phyloP scores from a whole-genome alignment of 2,888 invertebrate genomes.

The Mantis religiosa region DNA sequence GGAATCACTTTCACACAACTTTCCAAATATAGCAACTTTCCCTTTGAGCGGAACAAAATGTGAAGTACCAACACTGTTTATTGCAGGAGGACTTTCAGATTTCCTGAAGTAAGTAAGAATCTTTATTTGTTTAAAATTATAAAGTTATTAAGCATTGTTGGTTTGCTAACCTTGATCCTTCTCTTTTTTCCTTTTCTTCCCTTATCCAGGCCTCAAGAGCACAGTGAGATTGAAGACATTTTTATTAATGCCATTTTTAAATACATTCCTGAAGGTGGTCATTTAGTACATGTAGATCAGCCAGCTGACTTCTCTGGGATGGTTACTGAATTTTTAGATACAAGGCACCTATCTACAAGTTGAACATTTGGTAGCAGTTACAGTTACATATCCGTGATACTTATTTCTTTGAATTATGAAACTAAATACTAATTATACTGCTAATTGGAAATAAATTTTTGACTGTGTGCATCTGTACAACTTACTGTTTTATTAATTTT shows the following conservation, averaged over 20 bases:
- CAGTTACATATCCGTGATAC: not conserved
- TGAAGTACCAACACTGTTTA: constrained; percentile 71
- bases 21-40: constrained; percentile 62
- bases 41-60: constrained; percentile 45
- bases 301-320: constrained; percentile 70
- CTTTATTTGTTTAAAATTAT: not conserved
- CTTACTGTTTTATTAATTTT: too few relatives aligned
- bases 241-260: constrained; percentile 69
- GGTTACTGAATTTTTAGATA: constrained; percentile 58
- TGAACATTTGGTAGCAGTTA: not conserved
- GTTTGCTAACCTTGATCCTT: constrained; percentile 30
- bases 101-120: constrained; percentile 64
- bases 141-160: not conserved
- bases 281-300: constrained; percentile 92
- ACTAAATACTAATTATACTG: not conserved
- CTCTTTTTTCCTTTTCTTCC: constrained; percentile 39
- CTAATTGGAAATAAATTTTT: not conserved
- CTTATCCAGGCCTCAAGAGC: constrained; percentile 50
- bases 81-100: constrained; percentile 79
- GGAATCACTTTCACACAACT: constrained; percentile 62
- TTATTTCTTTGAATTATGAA: not conserved
- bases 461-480: too few relatives aligned
- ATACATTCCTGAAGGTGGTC: constrained; percentile 77
- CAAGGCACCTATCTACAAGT: not conserved
- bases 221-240: constrained; percentile 59